These are phyloP conservation scores for Melopsittacus undulatus DNA, from an alignment of 2,797 vertebrate species.

Conservation along the genomic window DNA sequence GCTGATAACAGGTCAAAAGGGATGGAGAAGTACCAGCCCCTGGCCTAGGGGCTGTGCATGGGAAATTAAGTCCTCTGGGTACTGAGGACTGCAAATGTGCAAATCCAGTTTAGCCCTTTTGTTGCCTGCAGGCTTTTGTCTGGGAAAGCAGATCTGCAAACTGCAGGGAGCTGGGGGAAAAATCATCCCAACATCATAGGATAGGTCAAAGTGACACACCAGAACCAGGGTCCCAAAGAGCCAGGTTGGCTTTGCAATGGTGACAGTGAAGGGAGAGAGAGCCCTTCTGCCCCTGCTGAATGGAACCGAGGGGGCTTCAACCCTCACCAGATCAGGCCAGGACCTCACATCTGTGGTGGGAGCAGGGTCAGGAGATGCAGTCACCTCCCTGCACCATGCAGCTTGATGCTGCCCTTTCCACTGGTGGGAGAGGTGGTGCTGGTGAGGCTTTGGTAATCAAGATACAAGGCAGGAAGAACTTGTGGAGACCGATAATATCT, in stretches of 20 bases:
- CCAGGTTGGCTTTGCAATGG: neutral
- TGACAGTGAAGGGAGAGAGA: neutral
- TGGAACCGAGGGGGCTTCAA: neutral
- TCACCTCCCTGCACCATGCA: rapidly evolving
- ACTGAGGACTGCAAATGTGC: neutral
- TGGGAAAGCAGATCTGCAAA: neutral
- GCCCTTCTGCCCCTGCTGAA: neutral
- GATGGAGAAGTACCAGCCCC: neutral
- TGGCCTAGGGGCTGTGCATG: neutral
- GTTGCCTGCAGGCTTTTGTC: neutral
- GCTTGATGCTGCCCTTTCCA: rapidly evolving
- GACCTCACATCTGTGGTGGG: rapidly evolving
- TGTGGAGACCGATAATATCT: neutral
- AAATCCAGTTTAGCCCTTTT: neutral
- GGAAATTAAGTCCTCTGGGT: neutral
- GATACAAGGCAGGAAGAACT: neutral
- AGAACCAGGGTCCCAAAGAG: neutral
- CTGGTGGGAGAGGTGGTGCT: neutral
- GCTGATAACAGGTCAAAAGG: neutral
- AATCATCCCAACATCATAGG: rapidly evolving
- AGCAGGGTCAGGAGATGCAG: neutral
- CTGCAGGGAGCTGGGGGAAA: neutral
- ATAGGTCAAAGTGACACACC: neutral
- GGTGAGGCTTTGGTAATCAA: neutral
- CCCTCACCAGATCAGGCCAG: rapidly evolving